phyloP scores from a whole-genome alignment of 1,140 invertebrate species.

The Drosophila navojoa region DNA sequence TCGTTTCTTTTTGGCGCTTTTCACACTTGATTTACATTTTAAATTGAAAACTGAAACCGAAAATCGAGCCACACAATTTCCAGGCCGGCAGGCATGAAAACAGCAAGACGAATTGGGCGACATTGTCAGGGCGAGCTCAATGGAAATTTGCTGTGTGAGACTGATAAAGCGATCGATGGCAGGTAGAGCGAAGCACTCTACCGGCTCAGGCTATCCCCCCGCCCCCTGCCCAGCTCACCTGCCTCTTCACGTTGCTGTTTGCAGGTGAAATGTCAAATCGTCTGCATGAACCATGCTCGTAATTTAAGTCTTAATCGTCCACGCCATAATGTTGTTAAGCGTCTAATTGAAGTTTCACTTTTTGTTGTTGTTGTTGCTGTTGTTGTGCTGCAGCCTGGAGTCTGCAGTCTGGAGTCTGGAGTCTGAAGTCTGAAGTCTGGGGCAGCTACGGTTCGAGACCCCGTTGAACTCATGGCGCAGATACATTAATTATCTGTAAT shows the following conservation, averaged over 20 bases:
- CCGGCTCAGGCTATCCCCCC: background rate
- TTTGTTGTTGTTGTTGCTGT: background rate
- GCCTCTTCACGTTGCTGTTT: background rate
- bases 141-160: slow-evolving; percentile 19
- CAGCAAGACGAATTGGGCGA: slow-evolving; percentile 79
- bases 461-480: slow-evolving; percentile 66
- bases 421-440: background rate
- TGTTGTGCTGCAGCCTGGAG: too few species aligned
- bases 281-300: slow-evolving; percentile 54
- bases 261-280: slow-evolving; percentile 77
- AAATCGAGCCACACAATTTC: slow-evolving; percentile 44
- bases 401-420: too few species aligned
- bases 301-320: slow-evolving; percentile 82
- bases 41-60: slow-evolving; percentile 74
- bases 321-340: slow-evolving; percentile 81
- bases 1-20: slow-evolving; percentile 54
- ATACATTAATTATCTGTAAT: slow-evolving; percentile 84
- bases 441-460: slow-evolving; percentile 35
- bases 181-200: background rate
- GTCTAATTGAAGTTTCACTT: slow-evolving; percentile 82
- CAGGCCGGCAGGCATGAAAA: slow-evolving; percentile 74
- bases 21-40: slow-evolving; percentile 82
- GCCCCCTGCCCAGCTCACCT: background rate
- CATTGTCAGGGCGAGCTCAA: slow-evolving; percentile 55
- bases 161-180: slow-evolving; percentile 5